phyloP scores from a whole-genome alignment of 2,113 vertebrate genomes.

The Caloenas nicobarica region DNA sequence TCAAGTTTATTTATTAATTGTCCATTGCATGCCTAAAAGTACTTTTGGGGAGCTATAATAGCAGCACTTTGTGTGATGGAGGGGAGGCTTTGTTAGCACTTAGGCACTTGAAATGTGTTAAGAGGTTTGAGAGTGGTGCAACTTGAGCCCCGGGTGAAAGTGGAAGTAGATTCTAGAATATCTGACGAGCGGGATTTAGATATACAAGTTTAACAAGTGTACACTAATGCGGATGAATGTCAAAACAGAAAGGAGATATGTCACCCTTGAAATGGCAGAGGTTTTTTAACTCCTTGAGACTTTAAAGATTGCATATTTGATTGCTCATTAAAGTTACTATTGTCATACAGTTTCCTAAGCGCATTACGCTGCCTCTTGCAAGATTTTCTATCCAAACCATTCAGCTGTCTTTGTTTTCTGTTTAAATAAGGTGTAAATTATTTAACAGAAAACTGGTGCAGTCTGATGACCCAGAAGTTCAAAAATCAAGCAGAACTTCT shows the following conservation, averaged over 20 bases:
- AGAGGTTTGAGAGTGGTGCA: conserved; percentile 65
- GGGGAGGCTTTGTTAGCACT: conserved; percentile 59
- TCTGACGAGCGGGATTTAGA: conserved; percentile 60
- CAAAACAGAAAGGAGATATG: conserved; percentile 54
- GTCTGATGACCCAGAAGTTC: not conserved
- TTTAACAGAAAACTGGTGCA: not conserved
- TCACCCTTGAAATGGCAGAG: not conserved
- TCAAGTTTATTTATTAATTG: conserved; percentile 36
- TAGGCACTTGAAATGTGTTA: conserved; percentile 70
- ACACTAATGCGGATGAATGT: conserved; percentile 41
- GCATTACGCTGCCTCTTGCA: not conserved
- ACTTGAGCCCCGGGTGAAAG: conserved; percentile 56
- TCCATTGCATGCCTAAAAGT: conserved; percentile 13
- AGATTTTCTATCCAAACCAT: not conserved
- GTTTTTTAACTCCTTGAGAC: not conserved
- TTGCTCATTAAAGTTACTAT: conserved; percentile 51
- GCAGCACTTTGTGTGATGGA: conserved; percentile 13
- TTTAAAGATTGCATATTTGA: conserved; percentile 43
- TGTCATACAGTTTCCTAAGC: not conserved
- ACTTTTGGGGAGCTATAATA: conserved; percentile 47
- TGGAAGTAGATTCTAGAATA: conserved; percentile 30
- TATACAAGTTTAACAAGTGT: conserved; percentile 28
- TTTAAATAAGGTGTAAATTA: not conserved
- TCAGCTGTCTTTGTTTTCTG: not conserved
- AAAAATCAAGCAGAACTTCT: not conserved